phyloP scores from a whole-genome alignment of 2,888 invertebrate genomes.

The Clostera curtula region DNA sequence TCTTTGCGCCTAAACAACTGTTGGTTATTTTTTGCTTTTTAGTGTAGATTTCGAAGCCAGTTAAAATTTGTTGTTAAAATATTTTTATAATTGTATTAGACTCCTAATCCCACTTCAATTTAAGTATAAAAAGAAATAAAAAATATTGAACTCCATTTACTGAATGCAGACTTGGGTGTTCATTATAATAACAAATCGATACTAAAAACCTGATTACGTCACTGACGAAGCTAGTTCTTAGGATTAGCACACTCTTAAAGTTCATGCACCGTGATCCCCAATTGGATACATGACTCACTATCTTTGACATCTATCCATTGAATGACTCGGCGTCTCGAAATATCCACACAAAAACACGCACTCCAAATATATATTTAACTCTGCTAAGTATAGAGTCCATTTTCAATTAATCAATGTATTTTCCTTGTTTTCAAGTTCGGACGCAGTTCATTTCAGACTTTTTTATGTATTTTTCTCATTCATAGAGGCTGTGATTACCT shows the following conservation, averaged over 20 bases:
- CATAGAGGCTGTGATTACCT: slow-evolving; percentile 50
- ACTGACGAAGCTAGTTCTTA: slow-evolving; percentile 13
- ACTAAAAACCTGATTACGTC: too few species aligned
- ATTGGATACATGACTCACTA: slow-evolving; percentile 44
- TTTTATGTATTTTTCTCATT: slow-evolving; percentile 48
- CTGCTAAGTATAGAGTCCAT: slow-evolving; percentile 9
- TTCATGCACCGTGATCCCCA: slow-evolving; percentile 39
- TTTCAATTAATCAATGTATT: slow-evolving; percentile 10
- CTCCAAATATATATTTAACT: slow-evolving; percentile 3
- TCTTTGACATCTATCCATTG: slow-evolving; percentile 37
- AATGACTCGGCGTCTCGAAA: slow-evolving; percentile 27
- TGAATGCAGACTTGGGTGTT: too few species aligned
- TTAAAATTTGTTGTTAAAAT: too few species aligned
- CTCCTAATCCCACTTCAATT: too few species aligned
- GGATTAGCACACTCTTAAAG: slow-evolving; percentile 15
- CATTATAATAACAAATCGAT: too few species aligned
- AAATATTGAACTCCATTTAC: too few species aligned
- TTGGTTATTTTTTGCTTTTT: too few species aligned
- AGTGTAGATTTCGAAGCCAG: too few species aligned
- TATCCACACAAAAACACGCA: slow-evolving; percentile 10
- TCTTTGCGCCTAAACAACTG: too few species aligned
- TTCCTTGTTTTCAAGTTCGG: slow-evolving; percentile 6
- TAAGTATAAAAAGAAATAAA: too few species aligned
- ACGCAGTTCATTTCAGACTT: slow-evolving; percentile 27
- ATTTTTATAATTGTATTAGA: too few species aligned